Evolutionary conservation across 2,113 vertebrate genomes (phyloP).

Genomic region (Podarcis cretensis): DNA sequence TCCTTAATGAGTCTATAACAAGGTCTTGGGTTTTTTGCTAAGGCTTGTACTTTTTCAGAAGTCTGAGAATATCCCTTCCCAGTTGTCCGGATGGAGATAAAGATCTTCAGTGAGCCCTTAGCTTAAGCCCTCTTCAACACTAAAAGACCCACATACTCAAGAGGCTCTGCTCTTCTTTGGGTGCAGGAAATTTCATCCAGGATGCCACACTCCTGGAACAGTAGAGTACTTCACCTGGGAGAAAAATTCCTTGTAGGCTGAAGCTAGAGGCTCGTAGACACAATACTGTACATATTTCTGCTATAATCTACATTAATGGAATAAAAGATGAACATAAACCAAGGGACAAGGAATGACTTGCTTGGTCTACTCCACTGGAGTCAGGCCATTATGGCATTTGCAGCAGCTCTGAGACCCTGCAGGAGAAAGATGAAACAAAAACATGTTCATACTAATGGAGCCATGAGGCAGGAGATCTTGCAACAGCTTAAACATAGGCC

Average conservation of each 20-base stretch:
- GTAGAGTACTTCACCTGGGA: not conserved
- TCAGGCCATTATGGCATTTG: not conserved
- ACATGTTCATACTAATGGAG: not conserved
- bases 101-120: slow-evolving; percentile 30
- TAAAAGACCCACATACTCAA: not conserved
- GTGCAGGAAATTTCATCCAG: not conserved
- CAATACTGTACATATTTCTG: not conserved
- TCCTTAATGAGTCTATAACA: not conserved
- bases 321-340: not conserved
- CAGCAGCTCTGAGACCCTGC: not conserved
- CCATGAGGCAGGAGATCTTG: not conserved
- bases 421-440: not conserved
- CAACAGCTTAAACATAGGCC: not conserved
- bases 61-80: slow-evolving; percentile 43
- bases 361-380: not conserved
- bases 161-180: not conserved
- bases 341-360: not conserved
- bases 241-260: not conserved
- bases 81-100: slow-evolving; percentile 60
- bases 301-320: not conserved
- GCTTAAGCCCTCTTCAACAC: not conserved
- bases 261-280: not conserved
- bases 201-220: not conserved
- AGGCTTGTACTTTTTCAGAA: not conserved
- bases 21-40: not conserved